Evolutionary conservation across 2,888 invertebrate species (phyloP).

Genomic region (Philonicus albiceps): DNA sequence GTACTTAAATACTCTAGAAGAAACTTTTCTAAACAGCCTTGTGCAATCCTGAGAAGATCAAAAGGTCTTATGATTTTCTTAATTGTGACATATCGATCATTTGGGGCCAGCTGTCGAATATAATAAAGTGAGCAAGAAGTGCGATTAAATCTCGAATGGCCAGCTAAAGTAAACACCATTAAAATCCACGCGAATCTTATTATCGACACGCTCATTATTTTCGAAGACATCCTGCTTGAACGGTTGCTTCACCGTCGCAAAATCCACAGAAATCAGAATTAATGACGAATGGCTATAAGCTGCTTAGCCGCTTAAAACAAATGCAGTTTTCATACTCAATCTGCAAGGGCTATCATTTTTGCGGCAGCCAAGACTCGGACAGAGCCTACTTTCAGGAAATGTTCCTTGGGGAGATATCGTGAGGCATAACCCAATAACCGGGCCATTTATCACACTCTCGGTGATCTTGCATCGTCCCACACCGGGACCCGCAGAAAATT

Average conservation of each 20-base stretch:
- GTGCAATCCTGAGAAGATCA: not conserved
- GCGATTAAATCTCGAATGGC: conserved; percentile 4
- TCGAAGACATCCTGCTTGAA: not conserved
- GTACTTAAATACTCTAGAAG: not conserved
- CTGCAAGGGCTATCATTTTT: not conserved
- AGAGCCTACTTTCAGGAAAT: conserved; percentile 11
- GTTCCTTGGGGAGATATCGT: not conserved
- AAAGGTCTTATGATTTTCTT: not conserved
- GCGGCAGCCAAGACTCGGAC: not conserved
- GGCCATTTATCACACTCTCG: conserved; percentile 28
- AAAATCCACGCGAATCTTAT: not conserved
- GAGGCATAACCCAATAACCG: conserved; percentile 6
- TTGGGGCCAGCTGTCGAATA: not conserved
- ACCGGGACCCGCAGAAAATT: not conserved
- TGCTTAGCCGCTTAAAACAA: conserved; percentile 17
- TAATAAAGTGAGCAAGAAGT: not conserved
- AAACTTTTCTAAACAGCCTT: not conserved
- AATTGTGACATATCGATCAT: not conserved
- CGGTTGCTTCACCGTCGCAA: not conserved
- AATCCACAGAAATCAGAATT: conserved; percentile 1
- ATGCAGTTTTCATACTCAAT: not conserved
- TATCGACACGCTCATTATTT: not conserved
- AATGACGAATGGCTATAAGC: conserved; percentile 22
- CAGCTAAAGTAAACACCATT: conserved; percentile 14
- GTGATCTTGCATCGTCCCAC: conserved; percentile 24